These are phyloP conservation scores for Bombus sibiricus DNA, from an alignment of 1,140 invertebrate genomes.

Conservation along the genomic window DNA sequence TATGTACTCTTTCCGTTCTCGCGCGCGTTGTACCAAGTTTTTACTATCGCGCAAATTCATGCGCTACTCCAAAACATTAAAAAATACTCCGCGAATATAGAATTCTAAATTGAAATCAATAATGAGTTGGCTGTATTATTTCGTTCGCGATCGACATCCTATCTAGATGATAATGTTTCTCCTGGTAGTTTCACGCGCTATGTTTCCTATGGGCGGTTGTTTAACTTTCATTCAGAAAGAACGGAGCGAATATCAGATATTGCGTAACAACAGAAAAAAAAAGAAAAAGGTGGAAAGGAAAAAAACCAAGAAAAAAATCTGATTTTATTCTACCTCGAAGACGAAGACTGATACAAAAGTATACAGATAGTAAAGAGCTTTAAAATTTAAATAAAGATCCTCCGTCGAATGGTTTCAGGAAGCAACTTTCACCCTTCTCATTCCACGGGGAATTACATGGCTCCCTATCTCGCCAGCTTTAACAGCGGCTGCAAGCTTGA, in stretches of 20 bases:
- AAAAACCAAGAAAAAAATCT: not conserved
- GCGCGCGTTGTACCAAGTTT: not conserved
- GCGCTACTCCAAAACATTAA: not conserved
- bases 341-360: slow-evolving; percentile 44
- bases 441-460: slow-evolving; percentile 57
- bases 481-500: slow-evolving; percentile 49
- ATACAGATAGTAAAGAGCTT: slow-evolving; percentile 45
- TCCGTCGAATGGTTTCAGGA: slow-evolving; percentile 40
- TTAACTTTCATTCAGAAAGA: not conserved
- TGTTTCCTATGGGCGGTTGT: not conserved
- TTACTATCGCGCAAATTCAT: not conserved
- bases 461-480: slow-evolving; percentile 32
- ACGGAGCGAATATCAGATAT: not conserved
- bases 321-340: not conserved
- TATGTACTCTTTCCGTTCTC: not conserved
- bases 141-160: not conserved
- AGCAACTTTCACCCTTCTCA: slow-evolving; percentile 49
- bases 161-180: not conserved
- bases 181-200: too few species aligned
- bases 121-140: not conserved
- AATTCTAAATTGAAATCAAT: not conserved
- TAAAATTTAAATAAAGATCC: slow-evolving; percentile 62
- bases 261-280: not conserved
- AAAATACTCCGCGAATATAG: not conserved
- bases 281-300: not conserved